Percentiles rank a stretch among this genome's conserved stretches.
phyloP scores from a whole-genome alignment of 2,888 invertebrate genomes.

The Tuberolachnus salignus region DNA sequence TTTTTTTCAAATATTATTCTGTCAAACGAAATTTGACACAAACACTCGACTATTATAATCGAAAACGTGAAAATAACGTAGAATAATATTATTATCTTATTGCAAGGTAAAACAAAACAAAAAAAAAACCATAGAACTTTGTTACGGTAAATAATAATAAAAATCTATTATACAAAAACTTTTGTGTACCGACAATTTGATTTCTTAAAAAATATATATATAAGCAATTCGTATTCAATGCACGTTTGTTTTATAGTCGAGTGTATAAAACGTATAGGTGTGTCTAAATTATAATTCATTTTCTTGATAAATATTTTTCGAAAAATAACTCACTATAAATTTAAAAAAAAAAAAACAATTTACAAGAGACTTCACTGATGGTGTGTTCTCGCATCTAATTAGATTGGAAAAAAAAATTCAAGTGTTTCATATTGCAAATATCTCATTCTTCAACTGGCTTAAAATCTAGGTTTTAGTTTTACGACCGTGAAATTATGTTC shows the following conservation, averaged over 20 bases:
- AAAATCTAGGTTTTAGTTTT: too few relatives aligned
- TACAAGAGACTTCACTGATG: too few relatives aligned
- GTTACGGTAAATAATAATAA: neutral
- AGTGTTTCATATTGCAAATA: too few relatives aligned
- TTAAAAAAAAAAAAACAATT: too few relatives aligned
- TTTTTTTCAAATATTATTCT: slow-evolving; percentile 9
- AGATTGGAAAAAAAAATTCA: too few relatives aligned
- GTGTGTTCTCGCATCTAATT: too few relatives aligned
- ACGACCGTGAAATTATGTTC: too few relatives aligned
- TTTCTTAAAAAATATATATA: slow-evolving; percentile 20
- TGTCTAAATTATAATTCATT: too few relatives aligned
- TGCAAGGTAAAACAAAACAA: neutral
- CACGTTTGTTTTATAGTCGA: slow-evolving; percentile 16
- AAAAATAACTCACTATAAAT: too few relatives aligned
- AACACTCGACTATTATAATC: slow-evolving; percentile 41
- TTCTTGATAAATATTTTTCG: too few relatives aligned
- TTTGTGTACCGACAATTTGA: neutral
- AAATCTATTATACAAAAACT: slow-evolving; percentile 23
- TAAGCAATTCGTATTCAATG: slow-evolving; percentile 21
- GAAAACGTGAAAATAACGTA: slow-evolving; percentile 20
- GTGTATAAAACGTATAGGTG: slow-evolving; percentile 11
- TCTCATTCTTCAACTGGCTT: too few relatives aligned
- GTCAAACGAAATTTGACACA: slow-evolving; percentile 44
- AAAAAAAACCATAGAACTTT: neutral
- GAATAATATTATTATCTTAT: slow-evolving; percentile 5